Base-by-base conservation (phyloP, 2,113 vertebrate species). In the Rousettus leschenaultii region DNA sequence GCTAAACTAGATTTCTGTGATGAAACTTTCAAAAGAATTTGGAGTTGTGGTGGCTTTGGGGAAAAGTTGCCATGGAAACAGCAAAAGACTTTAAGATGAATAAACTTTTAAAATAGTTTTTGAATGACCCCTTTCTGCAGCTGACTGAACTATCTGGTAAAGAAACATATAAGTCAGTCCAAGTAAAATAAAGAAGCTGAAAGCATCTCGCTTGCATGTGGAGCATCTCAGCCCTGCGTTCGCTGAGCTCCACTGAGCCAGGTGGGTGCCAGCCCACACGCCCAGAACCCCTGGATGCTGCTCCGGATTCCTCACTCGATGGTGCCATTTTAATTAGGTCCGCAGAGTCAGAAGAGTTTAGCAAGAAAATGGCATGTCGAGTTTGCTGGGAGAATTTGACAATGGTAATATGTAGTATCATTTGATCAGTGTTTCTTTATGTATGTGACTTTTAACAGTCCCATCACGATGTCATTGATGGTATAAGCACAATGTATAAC, bases 111-210 rank as follows among this genome's bases (percentile, higher is more conserved):
- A 89, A 94, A 80, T 80, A 89, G 45, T 89, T 96, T 96, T 96
- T 96, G 43, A 94, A 94, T 96, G 95, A 88, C n/a, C 79, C 78
- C 30, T 95, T 96, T 97, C 59, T 94, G 35, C 63, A 97, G 65
- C 66, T 88, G 77, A 96, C 59, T 85, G 61, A 86, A 91, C 59
- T 94, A 77, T 86, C 57, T 70, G 48, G 18, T 89, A 77, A 89
- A 96, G 57, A 87, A 95, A 84, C 55, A 13, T 89, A 0, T 33
- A 73, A 59, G 21, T 86, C 45, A 63, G 48, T 95, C 61, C 86
- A 85, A 95, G 33, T 74, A 38, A 57, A 96, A 91, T 73, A 86
- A 71, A 83, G n/a, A 77, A 45, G 22, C 45, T 63, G 18, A 78
- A 74, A 91, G 48, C 66, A 63, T 84, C 73, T 86, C 10, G 9